Evolutionary conservation across 1,140 invertebrate genomes (phyloP).

Genomic region (Pomacea maculata): DNA sequence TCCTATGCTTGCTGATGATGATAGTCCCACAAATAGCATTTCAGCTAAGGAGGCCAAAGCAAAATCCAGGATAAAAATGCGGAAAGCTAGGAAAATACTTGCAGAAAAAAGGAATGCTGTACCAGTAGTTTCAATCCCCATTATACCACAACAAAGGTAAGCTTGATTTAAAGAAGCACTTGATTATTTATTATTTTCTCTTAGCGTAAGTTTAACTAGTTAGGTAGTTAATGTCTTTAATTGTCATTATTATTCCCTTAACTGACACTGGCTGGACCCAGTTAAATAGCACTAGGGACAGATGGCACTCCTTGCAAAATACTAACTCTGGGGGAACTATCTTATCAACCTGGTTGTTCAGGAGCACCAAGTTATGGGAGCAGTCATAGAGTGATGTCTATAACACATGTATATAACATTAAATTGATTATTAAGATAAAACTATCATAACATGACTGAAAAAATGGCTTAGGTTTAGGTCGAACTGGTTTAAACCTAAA

Average conservation of each 20-base stretch:
- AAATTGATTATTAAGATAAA: no score
- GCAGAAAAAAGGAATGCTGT: slow-evolving; percentile 88
- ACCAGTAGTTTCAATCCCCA: slow-evolving; percentile 92
- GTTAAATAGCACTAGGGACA: no score
- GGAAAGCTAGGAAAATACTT: slow-evolving; percentile 80
- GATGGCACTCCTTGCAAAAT: no score
- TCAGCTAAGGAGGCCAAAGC: slow-evolving; percentile 68
- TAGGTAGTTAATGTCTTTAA: background rate
- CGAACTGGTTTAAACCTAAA: no score
- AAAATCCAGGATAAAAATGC: slow-evolving; percentile 75
- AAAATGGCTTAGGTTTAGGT: no score
- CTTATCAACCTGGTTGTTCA: no score
- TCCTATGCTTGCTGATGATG: slow-evolving; percentile 54
- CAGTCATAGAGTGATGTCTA: no score
- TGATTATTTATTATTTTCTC: background rate
- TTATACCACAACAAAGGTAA: slow-evolving; percentile 85
- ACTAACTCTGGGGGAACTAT: no score
- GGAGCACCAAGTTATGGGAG: no score
- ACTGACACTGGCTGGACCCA: background rate
- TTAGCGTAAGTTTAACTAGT: background rate
- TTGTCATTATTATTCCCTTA: background rate
- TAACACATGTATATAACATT: no score
- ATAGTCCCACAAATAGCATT: slow-evolving; percentile 50
- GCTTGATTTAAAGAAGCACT: background rate
- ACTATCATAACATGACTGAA: no score